Evolutionary conservation across 2,797 vertebrate species (phyloP), one percentile per base, ranked within the genome.

Genomic region (Sebastes aleutianus): DNA sequence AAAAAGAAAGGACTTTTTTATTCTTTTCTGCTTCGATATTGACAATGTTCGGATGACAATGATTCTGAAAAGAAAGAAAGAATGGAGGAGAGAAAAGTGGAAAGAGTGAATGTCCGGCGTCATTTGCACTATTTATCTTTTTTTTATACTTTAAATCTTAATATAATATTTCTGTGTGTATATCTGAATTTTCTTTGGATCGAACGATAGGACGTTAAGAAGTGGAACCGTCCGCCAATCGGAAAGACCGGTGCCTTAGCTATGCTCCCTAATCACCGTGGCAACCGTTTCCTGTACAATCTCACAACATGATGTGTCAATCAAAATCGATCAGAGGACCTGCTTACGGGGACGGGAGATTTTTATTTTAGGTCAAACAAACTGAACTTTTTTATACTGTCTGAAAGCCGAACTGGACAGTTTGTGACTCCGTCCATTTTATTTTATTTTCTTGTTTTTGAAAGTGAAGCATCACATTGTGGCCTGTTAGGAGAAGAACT

Each of bases 71-170:
- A 70, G 80, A 72, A 78, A 53, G 27, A 36, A 7, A 58, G 59
- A 77, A 47, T 34, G 54, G 62, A 74, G 79, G 78, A 77, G 72
- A 76, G 32, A 22, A 36, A 84, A 74, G 78, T 80, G 36, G 62
- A 89, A 43, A 84, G 82, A 82, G 85, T 65, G 86, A 91, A 88
- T 87, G 87, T 89, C 87, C 20, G 53, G 91, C 93, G 57, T 85
- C 80, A 91, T 95, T 96, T 96, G 95, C 95, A 96, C 95, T 94
- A 94, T 91, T 92, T 93, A 91, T 83, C 83, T 89, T 78, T 89
- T 39, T 76, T 86, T 82, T 82, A 81, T 86, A 69, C 73, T 58
- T 87, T 82, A 87, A 87, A 90, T 90, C 54, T 59, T 84, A 80
- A 85, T 91, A 87, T 90, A 87, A 85, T 85, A 78, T 80, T 80